A percentile compares a stretch with the other conserved stretches of the same genome.
Evolutionary conservation across 1,140 invertebrate species (phyloP).

Genomic region (Ridgeia piscesae): DNA sequence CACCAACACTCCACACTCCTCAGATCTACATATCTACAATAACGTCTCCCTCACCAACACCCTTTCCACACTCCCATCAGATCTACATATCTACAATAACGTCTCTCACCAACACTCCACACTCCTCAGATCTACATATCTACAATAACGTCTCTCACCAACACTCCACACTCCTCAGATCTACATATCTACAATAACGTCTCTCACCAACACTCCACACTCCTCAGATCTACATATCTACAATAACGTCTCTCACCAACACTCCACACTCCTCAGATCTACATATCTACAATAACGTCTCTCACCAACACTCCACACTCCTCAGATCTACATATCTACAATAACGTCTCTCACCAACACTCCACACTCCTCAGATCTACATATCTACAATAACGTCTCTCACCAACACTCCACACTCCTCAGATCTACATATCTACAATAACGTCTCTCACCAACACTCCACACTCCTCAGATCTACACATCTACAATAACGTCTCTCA

Average conservation of each 20-base stretch:
- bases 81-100: conserved; percentile 60
- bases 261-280: too few species aligned
- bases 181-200: conserved; percentile 58
- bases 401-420: neutral
- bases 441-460: neutral
- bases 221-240: too few species aligned
- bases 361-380: too few species aligned
- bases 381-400: conserved; percentile 51
- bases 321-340: conserved; percentile 63
- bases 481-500: conserved; percentile 36
- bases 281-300: conserved; percentile 57
- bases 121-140: too few species aligned
- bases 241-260: conserved; percentile 16
- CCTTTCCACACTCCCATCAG: too few species aligned
- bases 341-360: neutral
- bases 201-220: neutral
- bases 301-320: neutral
- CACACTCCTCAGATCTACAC: too few species aligned
- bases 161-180: too few species aligned
- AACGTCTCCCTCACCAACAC: neutral
- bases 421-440: conserved; percentile 61
- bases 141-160: conserved; percentile 28
- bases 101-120: neutral
- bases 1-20: neutral
- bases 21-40: conserved; percentile 61